Conservation (phyloP, 2,797 vertebrate genomes). For the Xenops minutus region DNA sequence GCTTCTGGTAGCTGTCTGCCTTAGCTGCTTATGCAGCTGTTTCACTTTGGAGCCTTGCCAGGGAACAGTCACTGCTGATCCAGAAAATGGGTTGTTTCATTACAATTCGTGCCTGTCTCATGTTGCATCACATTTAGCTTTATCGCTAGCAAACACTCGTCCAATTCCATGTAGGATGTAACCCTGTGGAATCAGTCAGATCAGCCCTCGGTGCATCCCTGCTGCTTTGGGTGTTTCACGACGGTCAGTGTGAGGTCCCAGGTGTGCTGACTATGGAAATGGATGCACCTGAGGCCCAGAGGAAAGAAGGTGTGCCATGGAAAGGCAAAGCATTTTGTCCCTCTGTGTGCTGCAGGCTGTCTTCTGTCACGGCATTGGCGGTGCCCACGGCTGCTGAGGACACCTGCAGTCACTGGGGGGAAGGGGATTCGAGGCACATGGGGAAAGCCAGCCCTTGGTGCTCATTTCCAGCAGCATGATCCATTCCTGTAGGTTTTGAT, state of each 20-base stretch:
- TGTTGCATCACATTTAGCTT: not conserved
- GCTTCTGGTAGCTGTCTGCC: slow-evolving; percentile 39
- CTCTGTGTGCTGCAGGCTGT: not conserved
- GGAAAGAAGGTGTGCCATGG: not conserved
- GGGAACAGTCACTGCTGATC: slow-evolving; percentile 1
- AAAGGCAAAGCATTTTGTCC: not conserved
- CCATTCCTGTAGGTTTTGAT: not conserved
- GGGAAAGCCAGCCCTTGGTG: not conserved
- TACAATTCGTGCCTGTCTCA: not conserved
- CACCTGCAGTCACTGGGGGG: not conserved
- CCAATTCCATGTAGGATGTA: not conserved
- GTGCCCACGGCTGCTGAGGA: not conserved
- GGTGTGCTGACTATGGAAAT: fast-evolving
- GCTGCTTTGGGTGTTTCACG: fast-evolving
- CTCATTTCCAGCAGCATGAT: not conserved
- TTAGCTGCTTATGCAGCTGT: slow-evolving; percentile 62
- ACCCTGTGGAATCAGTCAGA: not conserved
- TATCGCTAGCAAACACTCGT: not conserved
- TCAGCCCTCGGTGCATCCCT: not conserved
- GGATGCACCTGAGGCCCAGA: not conserved
- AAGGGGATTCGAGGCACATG: fast-evolving
- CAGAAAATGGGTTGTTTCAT: slow-evolving; percentile 34
- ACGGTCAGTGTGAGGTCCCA: fast-evolving
- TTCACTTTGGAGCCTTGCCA: slow-evolving; percentile 50
- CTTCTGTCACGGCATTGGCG: not conserved